These are phyloP conservation scores for Drosophila bocqueti DNA, from an alignment of 1,140 invertebrate species.

Conservation along the genomic window DNA sequence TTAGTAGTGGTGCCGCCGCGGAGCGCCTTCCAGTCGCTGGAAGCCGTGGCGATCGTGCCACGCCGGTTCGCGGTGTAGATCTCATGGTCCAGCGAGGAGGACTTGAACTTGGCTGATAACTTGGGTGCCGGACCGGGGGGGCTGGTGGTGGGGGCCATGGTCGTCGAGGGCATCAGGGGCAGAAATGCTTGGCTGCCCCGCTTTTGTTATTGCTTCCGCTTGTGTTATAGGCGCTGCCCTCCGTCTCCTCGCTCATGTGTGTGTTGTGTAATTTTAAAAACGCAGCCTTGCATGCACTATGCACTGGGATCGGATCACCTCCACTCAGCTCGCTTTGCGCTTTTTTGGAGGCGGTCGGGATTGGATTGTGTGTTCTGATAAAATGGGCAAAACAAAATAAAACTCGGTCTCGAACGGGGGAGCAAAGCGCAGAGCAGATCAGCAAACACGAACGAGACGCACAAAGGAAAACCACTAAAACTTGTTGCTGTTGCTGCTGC, in stretches of 20 bases:
- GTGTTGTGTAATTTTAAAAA: conserved; percentile 68
- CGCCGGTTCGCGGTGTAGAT: conserved; percentile 76
- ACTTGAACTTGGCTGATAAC: conserved; percentile 70
- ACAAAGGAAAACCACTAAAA: conserved; percentile 66
- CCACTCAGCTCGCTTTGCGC: conserved; percentile 48
- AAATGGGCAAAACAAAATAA: conserved; percentile 77
- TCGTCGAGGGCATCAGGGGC: conserved; percentile 37
- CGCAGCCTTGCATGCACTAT: conserved; percentile 49
- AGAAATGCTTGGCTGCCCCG: conserved; percentile 48
- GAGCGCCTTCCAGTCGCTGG: conserved; percentile 70
- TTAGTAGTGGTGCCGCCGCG: conserved; percentile 45
- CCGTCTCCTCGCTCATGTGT: conserved; percentile 49
- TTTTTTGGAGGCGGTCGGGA: conserved; percentile 73
- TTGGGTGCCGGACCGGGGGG: conserved; percentile 36
- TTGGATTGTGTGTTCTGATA: conserved; percentile 50
- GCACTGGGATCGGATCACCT: conserved; percentile 38
- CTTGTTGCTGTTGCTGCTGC: conserved; percentile 58
- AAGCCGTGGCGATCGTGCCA: conserved; percentile 64
- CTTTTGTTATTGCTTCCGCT: conserved; percentile 27
- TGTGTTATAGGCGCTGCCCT: conserved; percentile 34
- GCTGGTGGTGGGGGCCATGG: conserved; percentile 60
- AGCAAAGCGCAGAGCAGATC: conserved; percentile 64
- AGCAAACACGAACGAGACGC: conserved; percentile 63
- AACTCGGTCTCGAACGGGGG: conserved; percentile 58
- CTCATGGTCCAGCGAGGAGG: conserved; percentile 77